Evolutionary conservation across 2,113 vertebrate genomes (phyloP).

Genomic region (Dendropsophus ebraccatus): DNA sequence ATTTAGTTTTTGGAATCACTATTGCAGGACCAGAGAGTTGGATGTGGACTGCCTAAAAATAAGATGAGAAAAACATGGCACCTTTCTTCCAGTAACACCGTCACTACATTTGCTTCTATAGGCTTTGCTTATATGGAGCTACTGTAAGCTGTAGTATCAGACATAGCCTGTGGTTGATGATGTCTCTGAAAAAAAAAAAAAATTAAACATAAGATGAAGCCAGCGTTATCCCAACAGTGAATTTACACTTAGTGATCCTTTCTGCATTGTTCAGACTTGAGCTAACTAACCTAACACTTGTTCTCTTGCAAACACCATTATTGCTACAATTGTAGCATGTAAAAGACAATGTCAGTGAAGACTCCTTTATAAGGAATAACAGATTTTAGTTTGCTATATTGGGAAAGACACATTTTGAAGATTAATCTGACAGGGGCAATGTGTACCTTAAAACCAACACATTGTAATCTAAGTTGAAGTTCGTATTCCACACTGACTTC

Average conservation of each 20-base stretch:
- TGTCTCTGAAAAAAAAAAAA: neutral
- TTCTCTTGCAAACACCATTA: neutral
- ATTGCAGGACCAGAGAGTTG: neutral
- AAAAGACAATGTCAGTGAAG: neutral
- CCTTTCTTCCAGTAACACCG: neutral
- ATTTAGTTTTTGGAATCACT: conserved; percentile 1
- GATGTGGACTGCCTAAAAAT: neutral
- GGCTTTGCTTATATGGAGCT: neutral
- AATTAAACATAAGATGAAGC: neutral
- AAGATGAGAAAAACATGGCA: neutral
- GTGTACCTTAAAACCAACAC: neutral
- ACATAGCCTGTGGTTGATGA: neutral
- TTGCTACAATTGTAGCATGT: neutral
- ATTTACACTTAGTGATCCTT: neutral
- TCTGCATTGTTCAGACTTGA: neutral
- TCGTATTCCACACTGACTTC: neutral
- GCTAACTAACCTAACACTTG: neutral
- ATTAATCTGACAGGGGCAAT: neutral
- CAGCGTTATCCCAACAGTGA: neutral
- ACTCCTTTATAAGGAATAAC: neutral
- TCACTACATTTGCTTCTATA: no score
- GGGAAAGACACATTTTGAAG: neutral
- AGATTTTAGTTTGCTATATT: neutral
- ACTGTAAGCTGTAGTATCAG: neutral
- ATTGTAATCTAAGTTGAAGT: neutral